Percentiles rank a stretch among this genome's conserved stretches.
Conservation (phyloP, 2,888 invertebrate species). For the Dryococelus australis region DNA sequence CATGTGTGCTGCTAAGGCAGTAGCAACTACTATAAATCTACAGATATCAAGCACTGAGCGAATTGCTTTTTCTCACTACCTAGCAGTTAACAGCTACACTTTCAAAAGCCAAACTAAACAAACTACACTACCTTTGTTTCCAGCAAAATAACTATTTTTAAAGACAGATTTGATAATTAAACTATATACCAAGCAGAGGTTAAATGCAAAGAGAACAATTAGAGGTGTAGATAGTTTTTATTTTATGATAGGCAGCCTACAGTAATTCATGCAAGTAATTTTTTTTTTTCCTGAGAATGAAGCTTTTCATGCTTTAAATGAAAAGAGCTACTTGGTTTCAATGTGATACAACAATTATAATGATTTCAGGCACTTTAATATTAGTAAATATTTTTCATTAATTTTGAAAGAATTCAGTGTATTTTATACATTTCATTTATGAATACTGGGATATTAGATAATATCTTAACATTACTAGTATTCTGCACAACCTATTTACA, state of each 20-base stretch:
- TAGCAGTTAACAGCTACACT: background rate
- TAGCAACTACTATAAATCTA: background rate
- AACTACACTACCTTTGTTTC: background rate
- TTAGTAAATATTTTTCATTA: too few species aligned
- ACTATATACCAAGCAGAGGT: conserved; percentile 5
- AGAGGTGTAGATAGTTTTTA: background rate
- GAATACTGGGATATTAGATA: too few species aligned
- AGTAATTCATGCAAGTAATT: background rate
- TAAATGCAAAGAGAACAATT: background rate
- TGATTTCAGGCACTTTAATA: background rate
- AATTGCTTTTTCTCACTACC: background rate
- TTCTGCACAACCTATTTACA: too few species aligned
- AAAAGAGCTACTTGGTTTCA: background rate
- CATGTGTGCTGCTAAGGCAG: background rate
- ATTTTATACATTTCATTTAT: too few species aligned
- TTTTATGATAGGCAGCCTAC: background rate
- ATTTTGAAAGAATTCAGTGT: too few species aligned
- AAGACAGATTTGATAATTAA: background rate
- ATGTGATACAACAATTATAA: too few species aligned
- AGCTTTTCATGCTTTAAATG: background rate
- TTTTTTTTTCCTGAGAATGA: background rate
- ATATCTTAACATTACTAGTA: too few species aligned
- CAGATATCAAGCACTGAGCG: background rate
- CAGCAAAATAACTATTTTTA: background rate
- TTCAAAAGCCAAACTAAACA: background rate